phyloP scores from a whole-genome alignment of 1,140 invertebrate genomes.

The Cotesia typhae region DNA sequence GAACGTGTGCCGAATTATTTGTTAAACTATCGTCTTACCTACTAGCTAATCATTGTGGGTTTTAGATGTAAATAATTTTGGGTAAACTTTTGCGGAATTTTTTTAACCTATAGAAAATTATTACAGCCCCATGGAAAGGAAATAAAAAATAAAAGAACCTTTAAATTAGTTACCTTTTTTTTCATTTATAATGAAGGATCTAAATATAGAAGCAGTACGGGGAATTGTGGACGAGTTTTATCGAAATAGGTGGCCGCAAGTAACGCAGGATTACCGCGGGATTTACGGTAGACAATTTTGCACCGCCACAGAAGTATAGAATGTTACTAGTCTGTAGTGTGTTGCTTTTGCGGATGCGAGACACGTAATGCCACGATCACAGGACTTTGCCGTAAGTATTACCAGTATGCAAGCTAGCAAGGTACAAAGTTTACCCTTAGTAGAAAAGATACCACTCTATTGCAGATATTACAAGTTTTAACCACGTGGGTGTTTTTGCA shows the following conservation, averaged over 20 bases:
- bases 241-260: conserved; percentile 26
- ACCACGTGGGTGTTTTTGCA: not conserved
- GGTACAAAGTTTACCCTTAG: conserved; percentile 5
- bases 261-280: conserved; percentile 29
- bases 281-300: conserved; percentile 37
- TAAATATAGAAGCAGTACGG: conserved; percentile 23
- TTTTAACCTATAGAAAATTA: no score
- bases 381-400: conserved; percentile 50
- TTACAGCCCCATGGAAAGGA: not conserved
- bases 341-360: conserved; percentile 52
- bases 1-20: conserved; percentile 17
- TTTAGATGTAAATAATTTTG: no score
- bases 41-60: no score
- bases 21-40: no score
- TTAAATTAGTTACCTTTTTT: not conserved
- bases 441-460: not conserved
- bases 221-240: conserved; percentile 28
- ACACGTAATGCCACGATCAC: conserved; percentile 56
- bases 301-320: conserved; percentile 20
- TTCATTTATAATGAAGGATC: conserved; percentile 10
- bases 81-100: no score
- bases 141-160: not conserved
- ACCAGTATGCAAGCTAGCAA: conserved; percentile 45
- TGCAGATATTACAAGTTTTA: not conserved
- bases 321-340: not conserved